phyloP scores from a whole-genome alignment of 1,140 invertebrate species.

The Vollenhovia emeryi region DNA sequence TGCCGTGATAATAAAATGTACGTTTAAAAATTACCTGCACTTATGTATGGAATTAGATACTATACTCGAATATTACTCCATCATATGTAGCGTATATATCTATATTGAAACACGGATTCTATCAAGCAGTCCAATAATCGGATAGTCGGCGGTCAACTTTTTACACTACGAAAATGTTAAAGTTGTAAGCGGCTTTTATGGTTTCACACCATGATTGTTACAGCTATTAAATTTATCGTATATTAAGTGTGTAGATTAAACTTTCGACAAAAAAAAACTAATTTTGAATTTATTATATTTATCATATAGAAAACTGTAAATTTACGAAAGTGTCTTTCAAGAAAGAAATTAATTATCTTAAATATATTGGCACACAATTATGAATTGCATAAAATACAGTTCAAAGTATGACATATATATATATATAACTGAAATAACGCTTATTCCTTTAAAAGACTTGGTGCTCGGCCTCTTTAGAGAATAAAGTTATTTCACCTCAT shows the following conservation, averaged over 20 bases:
- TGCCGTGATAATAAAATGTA: background rate
- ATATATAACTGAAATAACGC: conserved; percentile 19
- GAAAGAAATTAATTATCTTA: background rate
- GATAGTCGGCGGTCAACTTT: background rate
- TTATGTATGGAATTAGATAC: background rate
- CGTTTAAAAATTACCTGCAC: background rate
- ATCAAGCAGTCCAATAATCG: conserved; percentile 24
- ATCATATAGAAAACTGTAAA: background rate
- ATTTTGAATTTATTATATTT: background rate
- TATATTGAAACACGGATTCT: background rate
- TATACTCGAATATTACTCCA: background rate
- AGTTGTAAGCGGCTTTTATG: background rate
- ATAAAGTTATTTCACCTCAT: conserved; percentile 46
- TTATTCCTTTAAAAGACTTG: conserved; percentile 28
- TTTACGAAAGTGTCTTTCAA: background rate
- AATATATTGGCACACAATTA: conserved; percentile 2
- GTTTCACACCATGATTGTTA: background rate
- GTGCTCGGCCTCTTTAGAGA: conserved; percentile 27
- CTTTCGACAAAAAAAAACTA: background rate
- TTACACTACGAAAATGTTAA: conserved; percentile 13
- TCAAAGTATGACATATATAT: background rate
- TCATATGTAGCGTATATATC: background rate
- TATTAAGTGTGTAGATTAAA: background rate
- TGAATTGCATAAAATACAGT: background rate
- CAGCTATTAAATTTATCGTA: background rate